These are phyloP conservation scores for Sterrhoptilus dennistouni DNA, from an alignment of 2,113 vertebrate species.

Conservation along the genomic window DNA sequence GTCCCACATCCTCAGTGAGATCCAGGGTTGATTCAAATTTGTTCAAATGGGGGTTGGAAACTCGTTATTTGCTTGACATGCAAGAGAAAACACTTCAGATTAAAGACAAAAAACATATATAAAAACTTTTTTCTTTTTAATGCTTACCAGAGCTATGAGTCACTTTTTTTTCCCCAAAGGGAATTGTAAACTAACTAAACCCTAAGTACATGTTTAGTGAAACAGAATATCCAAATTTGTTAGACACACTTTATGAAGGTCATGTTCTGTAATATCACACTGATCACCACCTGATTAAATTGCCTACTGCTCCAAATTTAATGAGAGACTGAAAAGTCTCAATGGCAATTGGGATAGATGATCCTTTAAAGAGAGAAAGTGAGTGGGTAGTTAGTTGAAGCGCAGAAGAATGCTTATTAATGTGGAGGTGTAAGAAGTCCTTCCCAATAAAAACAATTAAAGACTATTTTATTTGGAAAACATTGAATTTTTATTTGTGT, in stretches of 20 bases:
- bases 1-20: not conserved
- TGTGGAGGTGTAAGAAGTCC: slow-evolving; percentile 25
- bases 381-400: slow-evolving; percentile 44
- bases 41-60: not conserved
- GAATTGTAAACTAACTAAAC: not conserved
- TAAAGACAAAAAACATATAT: not conserved
- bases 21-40: not conserved
- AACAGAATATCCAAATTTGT: not conserved
- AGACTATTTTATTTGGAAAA: slow-evolving; percentile 48
- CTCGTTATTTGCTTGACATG: not conserved
- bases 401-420: slow-evolving; percentile 52
- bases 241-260: slow-evolving; percentile 6
- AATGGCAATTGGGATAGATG: slow-evolving; percentile 33
- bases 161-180: not conserved
- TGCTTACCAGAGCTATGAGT: not conserved
- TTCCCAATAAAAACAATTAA: slow-evolving; percentile 48
- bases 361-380: slow-evolving; percentile 41
- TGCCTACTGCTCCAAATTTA: slow-evolving; percentile 28
- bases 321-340: slow-evolving; percentile 57
- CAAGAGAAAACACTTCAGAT: not conserved
- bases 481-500: slow-evolving; percentile 23
- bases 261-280: not conserved
- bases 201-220: not conserved
- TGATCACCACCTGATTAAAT: slow-evolving; percentile 36
- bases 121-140: not conserved